Evolutionary conservation across 2,888 invertebrate genomes (phyloP).

Genomic region (Phyllotreta striolata): DNA sequence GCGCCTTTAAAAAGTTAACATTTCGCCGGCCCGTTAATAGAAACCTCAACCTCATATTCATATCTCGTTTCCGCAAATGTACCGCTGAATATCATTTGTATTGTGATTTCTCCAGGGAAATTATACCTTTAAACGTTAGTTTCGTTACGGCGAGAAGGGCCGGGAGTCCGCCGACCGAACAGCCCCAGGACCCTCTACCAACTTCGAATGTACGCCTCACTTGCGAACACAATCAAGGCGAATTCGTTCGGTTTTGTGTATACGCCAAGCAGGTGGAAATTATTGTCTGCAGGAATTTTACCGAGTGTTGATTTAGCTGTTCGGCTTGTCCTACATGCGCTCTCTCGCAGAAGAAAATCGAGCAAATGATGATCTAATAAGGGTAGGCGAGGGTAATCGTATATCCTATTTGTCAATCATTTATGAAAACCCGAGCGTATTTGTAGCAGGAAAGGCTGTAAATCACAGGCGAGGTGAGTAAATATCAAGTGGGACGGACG

Average conservation of each 20-base stretch:
- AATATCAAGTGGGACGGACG: constrained; percentile 14
- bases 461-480: neutral
- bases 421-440: too few species aligned
- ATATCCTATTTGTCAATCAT: too few species aligned
- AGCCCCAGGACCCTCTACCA: neutral
- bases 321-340: too few species aligned
- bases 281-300: too few species aligned
- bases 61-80: constrained; percentile 57
- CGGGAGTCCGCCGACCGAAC: neutral
- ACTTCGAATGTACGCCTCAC: constrained; percentile 5
- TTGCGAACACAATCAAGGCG: constrained; percentile 7
- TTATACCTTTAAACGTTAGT: constrained; percentile 54
- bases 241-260: too few species aligned
- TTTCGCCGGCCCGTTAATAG: constrained; percentile 11
- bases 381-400: too few species aligned
- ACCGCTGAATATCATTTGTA: constrained; percentile 57
- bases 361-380: too few species aligned
- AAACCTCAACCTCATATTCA: constrained; percentile 46
- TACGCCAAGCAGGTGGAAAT: too few species aligned
- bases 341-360: too few species aligned
- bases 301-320: too few species aligned
- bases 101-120: constrained; percentile 61
- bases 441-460: too few species aligned
- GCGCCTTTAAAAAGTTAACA: constrained; percentile 17
- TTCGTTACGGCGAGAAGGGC: constrained; percentile 22